Evolutionary conservation across 2,113 vertebrate species (phyloP).

Genomic region (Gymnogyps californianus): DNA sequence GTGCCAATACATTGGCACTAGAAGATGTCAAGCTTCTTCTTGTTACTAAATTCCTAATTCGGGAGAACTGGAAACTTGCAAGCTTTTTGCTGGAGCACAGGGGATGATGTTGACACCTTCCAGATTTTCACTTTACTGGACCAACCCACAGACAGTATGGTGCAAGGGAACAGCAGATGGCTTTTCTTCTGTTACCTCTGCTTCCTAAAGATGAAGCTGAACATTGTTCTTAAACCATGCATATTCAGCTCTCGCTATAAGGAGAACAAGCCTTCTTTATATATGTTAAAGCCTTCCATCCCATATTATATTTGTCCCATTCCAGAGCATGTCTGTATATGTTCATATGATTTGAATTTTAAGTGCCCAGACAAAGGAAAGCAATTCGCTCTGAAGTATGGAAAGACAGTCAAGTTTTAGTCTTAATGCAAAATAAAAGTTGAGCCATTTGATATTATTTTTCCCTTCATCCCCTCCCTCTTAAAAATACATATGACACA

Average conservation of each 20-base stretch:
- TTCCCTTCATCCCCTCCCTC: not conserved
- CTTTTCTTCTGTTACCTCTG: conserved; percentile 71
- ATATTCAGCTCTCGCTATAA: conserved; percentile 45
- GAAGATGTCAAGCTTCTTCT: not conserved
- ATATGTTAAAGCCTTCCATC: not conserved
- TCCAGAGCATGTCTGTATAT: not conserved
- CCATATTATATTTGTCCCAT: not conserved
- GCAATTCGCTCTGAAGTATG: not conserved
- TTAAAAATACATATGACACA: not conserved
- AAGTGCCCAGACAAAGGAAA: not conserved
- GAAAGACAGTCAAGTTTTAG: not conserved
- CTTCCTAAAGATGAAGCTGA: conserved; percentile 58
- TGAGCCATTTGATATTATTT: not conserved
- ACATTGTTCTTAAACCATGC: conserved; percentile 19
- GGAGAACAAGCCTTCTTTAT: not conserved
- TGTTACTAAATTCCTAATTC: not conserved
- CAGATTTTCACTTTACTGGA: conserved; percentile 72
- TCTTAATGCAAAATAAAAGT: not conserved
- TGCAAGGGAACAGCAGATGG: conserved; percentile 76
- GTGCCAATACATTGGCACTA: not conserved
- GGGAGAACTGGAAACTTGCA: conserved; percentile 28
- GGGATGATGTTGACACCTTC: conserved; percentile 68
- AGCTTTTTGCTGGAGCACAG: conserved; percentile 45
- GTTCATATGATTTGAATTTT: not conserved
- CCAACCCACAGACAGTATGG: conserved; percentile 77